Base-by-base conservation (phyloP, 2,797 vertebrate species). In the Serranus cabrilla region DNA sequence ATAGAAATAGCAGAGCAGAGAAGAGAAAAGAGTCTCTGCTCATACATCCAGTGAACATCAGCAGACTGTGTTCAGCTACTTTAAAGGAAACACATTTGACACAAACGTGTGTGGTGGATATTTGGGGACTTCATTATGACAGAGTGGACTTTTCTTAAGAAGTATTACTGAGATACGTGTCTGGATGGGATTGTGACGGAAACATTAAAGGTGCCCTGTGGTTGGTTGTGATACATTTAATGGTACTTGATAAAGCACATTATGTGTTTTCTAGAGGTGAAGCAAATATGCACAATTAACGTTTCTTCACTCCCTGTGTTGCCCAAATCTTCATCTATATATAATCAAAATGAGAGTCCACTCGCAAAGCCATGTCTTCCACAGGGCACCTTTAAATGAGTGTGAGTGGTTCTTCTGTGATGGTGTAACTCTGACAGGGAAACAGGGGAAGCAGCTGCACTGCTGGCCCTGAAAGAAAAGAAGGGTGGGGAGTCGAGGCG, bases 1-100 rank as follows among this genome's bases (percentile, higher is more conserved):
- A 23, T 37, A 37, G 27, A 59, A 67, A 67, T 45, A 59, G 49
- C 70, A 45, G 61, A 23, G 61, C 11, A 27, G n/a, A 54, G 56
- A 8, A 37, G n/a, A 54, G 56, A 8, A 45, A 10, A 17, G 46
- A 74, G 72, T 23, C 13, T 46, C 17, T 18, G 34, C 34, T 51
- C 23, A 1, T 4, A 7, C 43, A 64, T 55, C 59, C 42, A 46
- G 39, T 7, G 40, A 12, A 62, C 27, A 23, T 3, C 42, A 7
- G 45, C 45, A 27, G 17, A 3, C 5, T 0, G 55, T 31, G 42
- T 31, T 4, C 12, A 42, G 39, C 17, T 55, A 18, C 39, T 7
- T 0, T 16, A 7, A 67, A 45, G 16, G 17, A 67, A 42, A 31
- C 11, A 2, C 23, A 23, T 12, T 0, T 18, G 31, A 34, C 18